These are phyloP conservation scores for Passer montanus DNA, from an alignment of 2,113 vertebrate species.

Conservation along the genomic window DNA sequence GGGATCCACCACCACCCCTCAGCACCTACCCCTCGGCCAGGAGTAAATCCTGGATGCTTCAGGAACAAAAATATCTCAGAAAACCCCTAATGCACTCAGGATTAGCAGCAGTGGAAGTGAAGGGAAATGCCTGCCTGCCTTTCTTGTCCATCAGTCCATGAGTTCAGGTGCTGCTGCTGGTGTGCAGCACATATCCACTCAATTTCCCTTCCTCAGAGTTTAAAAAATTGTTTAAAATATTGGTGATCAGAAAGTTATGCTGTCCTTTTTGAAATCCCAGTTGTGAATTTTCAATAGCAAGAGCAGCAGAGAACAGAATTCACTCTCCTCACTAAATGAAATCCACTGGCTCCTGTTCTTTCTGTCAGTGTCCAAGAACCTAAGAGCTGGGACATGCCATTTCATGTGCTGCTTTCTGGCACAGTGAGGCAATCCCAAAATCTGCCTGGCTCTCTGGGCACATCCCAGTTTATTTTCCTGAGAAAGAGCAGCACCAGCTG, in stretches of 20 bases:
- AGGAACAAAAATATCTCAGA: neutral
- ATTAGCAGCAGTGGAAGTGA: neutral
- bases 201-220: neutral
- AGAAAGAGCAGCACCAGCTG: neutral
- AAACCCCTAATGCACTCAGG: neutral
- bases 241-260: neutral
- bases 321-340: neutral
- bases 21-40: neutral
- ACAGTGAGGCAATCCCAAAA: neutral
- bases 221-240: neutral
- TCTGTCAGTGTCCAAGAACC: neutral
- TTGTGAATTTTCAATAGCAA: neutral
- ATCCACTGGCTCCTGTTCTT: neutral
- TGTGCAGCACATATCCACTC: accelerated
- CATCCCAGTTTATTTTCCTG: neutral
- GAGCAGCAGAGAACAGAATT: neutral
- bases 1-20: neutral
- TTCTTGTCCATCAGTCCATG: neutral
- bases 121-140: neutral
- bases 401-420: neutral
- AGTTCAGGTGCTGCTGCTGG: neutral
- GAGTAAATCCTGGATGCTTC: neutral
- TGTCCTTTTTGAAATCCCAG: neutral
- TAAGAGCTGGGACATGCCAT: accelerated
- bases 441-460: neutral